Evolutionary conservation across 1,140 invertebrate species (phyloP).

Genomic region (Asobara japonica): DNA sequence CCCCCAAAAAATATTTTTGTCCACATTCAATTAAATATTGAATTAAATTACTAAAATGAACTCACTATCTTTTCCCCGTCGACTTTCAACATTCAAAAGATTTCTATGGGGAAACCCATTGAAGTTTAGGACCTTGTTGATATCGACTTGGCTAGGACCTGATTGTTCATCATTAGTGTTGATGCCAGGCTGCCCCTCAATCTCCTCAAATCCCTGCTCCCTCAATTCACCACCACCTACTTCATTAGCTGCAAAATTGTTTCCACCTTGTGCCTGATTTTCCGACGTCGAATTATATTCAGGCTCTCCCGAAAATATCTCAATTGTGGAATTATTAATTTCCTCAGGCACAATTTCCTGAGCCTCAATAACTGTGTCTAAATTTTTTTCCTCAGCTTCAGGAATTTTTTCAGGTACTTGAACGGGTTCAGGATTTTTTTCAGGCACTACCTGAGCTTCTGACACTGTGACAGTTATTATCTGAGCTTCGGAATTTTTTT

Average conservation of each 20-base stretch:
- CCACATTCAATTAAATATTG: too few species aligned
- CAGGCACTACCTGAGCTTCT: neutral
- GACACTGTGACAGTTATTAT: neutral
- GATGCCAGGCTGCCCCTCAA: slow-evolving; percentile 35
- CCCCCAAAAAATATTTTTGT: too few species aligned
- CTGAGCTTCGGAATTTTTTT: too few species aligned
- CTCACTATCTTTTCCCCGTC: slow-evolving; percentile 43
- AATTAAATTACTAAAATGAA: too few species aligned
- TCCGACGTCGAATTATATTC: too few species aligned
- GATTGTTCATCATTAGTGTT: slow-evolving; percentile 33
- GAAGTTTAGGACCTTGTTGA: slow-evolving; percentile 42
- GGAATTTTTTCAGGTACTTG: too few species aligned
- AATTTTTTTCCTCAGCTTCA: too few species aligned
- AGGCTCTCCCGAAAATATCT: too few species aligned
- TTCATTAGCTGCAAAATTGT: slow-evolving; percentile 13
- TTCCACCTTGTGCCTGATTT: neutral
- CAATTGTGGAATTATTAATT: too few species aligned
- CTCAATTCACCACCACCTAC: neutral
- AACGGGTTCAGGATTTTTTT: too few species aligned
- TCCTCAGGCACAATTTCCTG: too few species aligned
- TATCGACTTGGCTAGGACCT: slow-evolving; percentile 40
- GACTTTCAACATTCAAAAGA: slow-evolving; percentile 53
- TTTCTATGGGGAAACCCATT: slow-evolving; percentile 54
- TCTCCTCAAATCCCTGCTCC: neutral
- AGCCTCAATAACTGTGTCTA: too few species aligned